Base-by-base conservation (phyloP, 2,797 vertebrate species). In the Neosilurus hyrtlii region DNA sequence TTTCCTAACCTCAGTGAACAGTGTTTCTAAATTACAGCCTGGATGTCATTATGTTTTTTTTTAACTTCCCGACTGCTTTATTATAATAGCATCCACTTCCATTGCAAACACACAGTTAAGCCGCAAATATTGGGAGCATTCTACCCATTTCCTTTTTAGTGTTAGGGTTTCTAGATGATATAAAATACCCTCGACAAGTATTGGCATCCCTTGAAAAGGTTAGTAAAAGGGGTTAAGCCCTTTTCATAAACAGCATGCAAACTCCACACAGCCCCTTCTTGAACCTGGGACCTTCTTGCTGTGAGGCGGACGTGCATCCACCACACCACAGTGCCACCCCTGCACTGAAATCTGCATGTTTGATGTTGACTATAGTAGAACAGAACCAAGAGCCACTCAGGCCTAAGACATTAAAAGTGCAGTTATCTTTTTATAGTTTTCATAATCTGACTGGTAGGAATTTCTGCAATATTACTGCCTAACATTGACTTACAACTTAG, bases 1-100 rank as follows among this genome's bases (percentile, higher is more conserved):
- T 59, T 82, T n/a, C 24, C n/a, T 20, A 82, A 77, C 67, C 61
- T 73, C 30, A 24, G 74, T 74, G 59, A 82, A 67, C 66, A 78
- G 30, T 82, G 61, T 68, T 56, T 82, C 65, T 71, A 43, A 37
- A 77, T 76, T 56, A 77, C 65, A 84, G 35, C 51, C 72, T 54
- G 72, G 10, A 81, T 54, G 65, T 68, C 79, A 54, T 84, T 77
- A 77, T n/a, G 18, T 75, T 67, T 43, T 59, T 65, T 59, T 2
- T 22, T 80, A 35, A 80, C 73, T 74, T 73, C 52, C 54, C 10
- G 4, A 43, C 37, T 84, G 78, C 78, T 74, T 26, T 75, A 72
- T 62, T 18, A 57, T 37, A 52, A 78, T 52, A 65, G 30, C 75
- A 54, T 54, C 12, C 2, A 54, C 56, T 37, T 18, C 37, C 68